Percentiles rank a stretch among this genome's conserved stretches.
Evolutionary conservation across 2,797 vertebrate species (phyloP).

Genomic region (Peromyscus melanophrys): DNA sequence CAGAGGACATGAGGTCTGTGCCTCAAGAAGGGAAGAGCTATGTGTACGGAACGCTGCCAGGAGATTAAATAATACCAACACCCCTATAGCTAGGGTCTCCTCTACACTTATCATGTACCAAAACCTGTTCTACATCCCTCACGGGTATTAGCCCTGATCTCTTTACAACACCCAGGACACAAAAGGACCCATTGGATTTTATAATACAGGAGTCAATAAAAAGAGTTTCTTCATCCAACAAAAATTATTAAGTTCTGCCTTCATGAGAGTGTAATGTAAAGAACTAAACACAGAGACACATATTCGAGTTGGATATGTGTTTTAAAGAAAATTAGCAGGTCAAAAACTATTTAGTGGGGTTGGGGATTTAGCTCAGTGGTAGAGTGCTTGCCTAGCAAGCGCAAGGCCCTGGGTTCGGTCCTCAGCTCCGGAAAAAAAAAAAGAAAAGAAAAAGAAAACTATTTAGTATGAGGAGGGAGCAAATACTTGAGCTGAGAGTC

Average conservation of each 20-base stretch:
- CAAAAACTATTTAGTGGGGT: neutral
- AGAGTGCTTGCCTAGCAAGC: no score
- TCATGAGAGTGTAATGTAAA: neutral
- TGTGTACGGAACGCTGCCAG: neutral
- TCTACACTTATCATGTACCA: neutral
- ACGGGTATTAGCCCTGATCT: neutral
- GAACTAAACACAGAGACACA: slow-evolving; percentile 1
- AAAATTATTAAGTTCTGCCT: neutral
- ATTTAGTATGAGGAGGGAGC: neutral
- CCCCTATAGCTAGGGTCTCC: neutral
- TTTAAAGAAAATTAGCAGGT: slow-evolving; percentile 35
- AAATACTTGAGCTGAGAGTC: neutral
- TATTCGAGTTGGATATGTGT: neutral
- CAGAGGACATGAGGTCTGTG: neutral
- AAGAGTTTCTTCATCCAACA: neutral
- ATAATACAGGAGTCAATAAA: neutral
- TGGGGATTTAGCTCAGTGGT: no score
- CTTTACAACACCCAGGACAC: neutral
- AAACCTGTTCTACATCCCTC: neutral
- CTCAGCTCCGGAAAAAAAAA: no score
- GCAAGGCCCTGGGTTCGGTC: no score
- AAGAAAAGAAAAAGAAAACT: neutral
- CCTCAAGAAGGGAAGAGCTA: neutral
- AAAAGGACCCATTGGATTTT: neutral
- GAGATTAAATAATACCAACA: neutral